Conservation (phyloP, 2,888 invertebrate genomes). For the Caenorhabditis imperialis region DNA sequence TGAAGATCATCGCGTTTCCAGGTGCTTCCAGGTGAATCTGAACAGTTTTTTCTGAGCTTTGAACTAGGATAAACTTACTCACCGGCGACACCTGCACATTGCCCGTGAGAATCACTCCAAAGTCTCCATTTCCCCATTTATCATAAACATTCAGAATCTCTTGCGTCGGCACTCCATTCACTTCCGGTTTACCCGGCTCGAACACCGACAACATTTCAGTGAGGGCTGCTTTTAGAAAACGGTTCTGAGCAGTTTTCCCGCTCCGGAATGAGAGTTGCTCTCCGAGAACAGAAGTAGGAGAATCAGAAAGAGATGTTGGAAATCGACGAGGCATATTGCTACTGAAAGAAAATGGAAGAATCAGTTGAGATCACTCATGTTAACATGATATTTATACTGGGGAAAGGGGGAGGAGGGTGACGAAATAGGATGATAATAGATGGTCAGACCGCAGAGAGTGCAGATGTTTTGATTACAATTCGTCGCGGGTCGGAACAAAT, state of each 20-base stretch:
- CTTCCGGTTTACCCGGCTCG: conserved; percentile 30
- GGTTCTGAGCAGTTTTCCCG: conserved; percentile 48
- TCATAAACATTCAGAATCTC: conserved; percentile 60
- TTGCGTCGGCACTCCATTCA: conserved; percentile 61
- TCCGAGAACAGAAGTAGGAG: conserved; percentile 32
- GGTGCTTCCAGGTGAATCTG: conserved; percentile 57
- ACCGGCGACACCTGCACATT: conserved; percentile 56
- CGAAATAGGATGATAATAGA: conserved; percentile 39
- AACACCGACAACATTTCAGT: conserved; percentile 38
- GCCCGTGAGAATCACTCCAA: conserved; percentile 68
- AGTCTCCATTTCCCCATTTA: conserved; percentile 69
- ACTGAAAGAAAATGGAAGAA: no score
- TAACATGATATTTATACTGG: no score
- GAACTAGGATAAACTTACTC: no score
- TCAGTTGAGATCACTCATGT: no score
- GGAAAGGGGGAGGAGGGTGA: conserved; percentile 17
- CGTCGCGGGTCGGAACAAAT: no score
- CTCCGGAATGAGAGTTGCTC: conserved; percentile 36
- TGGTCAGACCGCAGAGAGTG: conserved; percentile 24
- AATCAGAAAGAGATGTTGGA: conserved; percentile 14
- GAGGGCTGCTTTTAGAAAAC: conserved; percentile 53
- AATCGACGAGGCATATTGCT: conserved; percentile 42
- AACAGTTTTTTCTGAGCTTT: neutral
- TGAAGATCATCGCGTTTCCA: conserved; percentile 53
- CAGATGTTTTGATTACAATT: conserved; percentile 36